Evolutionary conservation across 2,888 invertebrate species (phyloP), one percentile per base, ranked within the genome.

Genomic region (Cryptocephalus primarius): DNA sequence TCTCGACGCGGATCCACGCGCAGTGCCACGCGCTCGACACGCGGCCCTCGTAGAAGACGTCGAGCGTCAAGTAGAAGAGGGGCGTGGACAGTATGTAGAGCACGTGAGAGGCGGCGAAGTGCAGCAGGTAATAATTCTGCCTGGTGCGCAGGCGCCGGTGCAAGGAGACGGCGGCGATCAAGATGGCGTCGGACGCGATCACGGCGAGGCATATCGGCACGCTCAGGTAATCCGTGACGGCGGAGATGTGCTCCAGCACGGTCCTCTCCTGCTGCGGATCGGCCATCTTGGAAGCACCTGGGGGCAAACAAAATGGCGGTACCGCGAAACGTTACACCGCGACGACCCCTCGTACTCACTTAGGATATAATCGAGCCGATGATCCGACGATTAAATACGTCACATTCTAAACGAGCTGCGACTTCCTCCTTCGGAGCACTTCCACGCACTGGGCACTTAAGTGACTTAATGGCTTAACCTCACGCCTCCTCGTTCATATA

Each of bases 81-180:
- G 55, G 55, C 22, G 51, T 55, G 9, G 51, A 55, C 13, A 55
- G 22, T 6, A 53, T 53, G 32, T 55, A 55, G 13, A 49, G 12
- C 8, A 44, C 42, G 38, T 55, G 53, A 32, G 45, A 53, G 1
- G 45, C 14, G 8, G 50, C 52, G 22, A 55, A 53, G 44, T 55
- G 47, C 31, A 55, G 9, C 38, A 55, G 13, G 33, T 48, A 55
- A 9, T 45, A 47, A 39, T 55, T 53, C 8, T 45, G 48, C 42
- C 53, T 46, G 9, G 44, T 49, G 34, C 45, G 53, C 2, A 55
- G 44, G 14, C 55, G 40, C 43, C 47, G 48, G 45, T 53, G 52
- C 34, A 44, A 49, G 22, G 49, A 36, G 9, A 52, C 46, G 31
- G 46, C 42, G n/a, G 39, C 22, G 2, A 51, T 47, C 11, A 55